Conservation (phyloP, 2,888 invertebrate genomes). For the Pterobdella sp. region DNA sequence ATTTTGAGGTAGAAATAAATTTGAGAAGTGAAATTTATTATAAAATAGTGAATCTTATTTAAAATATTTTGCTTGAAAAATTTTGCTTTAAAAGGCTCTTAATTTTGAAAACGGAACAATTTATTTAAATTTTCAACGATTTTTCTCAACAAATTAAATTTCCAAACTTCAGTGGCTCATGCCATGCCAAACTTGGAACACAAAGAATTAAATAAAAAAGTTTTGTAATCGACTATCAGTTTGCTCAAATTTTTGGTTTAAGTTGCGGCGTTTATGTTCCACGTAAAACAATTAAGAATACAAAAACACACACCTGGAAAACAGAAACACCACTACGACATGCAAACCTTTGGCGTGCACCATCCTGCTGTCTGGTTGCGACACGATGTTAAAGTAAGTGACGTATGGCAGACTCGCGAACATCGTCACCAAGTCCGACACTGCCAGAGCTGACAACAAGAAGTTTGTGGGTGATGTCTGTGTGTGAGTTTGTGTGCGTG, state of each 20-base stretch:
- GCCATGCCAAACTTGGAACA: too few relatives aligned
- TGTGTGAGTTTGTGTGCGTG: too few relatives aligned
- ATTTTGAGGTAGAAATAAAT: too few relatives aligned
- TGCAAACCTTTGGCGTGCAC: conserved; percentile 39
- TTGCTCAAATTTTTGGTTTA: too few relatives aligned
- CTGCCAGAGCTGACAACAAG: conserved; percentile 73
- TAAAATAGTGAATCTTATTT: too few relatives aligned
- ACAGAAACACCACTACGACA: background rate
- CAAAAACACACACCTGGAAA: too few relatives aligned
- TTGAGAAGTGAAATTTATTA: too few relatives aligned
- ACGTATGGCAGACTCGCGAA: conserved; percentile 68
- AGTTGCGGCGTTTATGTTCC: background rate
- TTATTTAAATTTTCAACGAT: background rate
- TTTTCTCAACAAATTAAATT: background rate
- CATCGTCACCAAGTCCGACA: conserved; percentile 83
- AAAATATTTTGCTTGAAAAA: too few relatives aligned
- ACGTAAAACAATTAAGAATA: background rate
- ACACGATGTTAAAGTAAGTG: conserved; percentile 36
- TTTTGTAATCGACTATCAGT: too few relatives aligned
- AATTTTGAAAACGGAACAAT: background rate
- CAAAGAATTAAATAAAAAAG: too few relatives aligned
- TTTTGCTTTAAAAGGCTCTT: background rate
- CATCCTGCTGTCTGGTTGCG: conserved; percentile 32
- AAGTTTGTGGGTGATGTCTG: conserved; percentile 77
- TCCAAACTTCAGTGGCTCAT: background rate